phyloP scores from a whole-genome alignment of 2,888 invertebrate species.

The Oxyscelio sp. region DNA sequence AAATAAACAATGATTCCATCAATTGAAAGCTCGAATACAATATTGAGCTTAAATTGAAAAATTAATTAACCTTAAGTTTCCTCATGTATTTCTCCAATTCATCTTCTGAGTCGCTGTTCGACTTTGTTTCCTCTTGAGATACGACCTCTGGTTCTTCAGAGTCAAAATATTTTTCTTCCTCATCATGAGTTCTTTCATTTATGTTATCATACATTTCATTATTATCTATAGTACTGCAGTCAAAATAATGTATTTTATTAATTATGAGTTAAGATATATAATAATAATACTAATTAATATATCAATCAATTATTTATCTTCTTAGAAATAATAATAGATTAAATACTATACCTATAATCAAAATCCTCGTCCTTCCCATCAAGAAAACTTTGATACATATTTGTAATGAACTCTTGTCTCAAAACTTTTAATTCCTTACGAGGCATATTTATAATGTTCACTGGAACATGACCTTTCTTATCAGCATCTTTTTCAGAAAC shows the following conservation, averaged over 20 bases:
- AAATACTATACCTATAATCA: constrained; percentile 91
- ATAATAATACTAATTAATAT: no score
- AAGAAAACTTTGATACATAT: constrained; percentile 95
- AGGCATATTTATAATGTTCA: constrained; percentile 74
- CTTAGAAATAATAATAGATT: no score
- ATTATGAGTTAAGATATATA: constrained; percentile 4
- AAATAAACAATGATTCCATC: constrained; percentile 80
- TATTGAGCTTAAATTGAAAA: constrained; percentile 75
- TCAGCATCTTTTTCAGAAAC: no score
- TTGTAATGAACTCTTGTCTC: constrained; percentile 94
- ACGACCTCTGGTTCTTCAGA: constrained; percentile 92
- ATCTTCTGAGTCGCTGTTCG: constrained; percentile 89
- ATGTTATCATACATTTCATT: constrained; percentile 94
- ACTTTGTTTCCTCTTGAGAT: constrained; percentile 76
- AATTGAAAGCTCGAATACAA: constrained; percentile 72
- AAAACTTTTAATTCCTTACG: constrained; percentile 91
- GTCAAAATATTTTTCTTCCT: constrained; percentile 97
- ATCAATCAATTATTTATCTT: no score
- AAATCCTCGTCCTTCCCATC: constrained; percentile 94
- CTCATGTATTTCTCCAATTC: constrained; percentile 93
- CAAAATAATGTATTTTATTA: background rate
- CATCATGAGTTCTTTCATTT: constrained; percentile 93
- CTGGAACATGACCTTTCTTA: no score
- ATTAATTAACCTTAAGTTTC: constrained; percentile 84
- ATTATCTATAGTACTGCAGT: constrained; percentile 92